These are phyloP conservation scores for Trichomycterus rosablanca DNA, from an alignment of 2,113 vertebrate species.

Conservation along the genomic window DNA sequence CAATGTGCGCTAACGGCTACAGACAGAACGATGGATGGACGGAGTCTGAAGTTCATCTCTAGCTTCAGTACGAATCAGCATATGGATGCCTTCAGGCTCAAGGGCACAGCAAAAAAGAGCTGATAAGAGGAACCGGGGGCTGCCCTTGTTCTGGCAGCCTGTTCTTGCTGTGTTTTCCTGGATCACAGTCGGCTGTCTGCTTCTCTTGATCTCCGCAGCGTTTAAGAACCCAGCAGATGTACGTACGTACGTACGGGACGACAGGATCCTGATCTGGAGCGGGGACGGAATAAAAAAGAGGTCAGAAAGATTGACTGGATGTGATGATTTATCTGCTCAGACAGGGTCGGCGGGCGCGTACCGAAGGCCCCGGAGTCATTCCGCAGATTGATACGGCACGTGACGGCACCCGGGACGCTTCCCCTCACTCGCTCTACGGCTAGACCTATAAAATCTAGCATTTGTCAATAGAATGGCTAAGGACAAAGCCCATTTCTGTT, in stretches of 20 bases:
- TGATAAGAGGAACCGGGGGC: conserved; percentile 1
- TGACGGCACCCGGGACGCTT: conserved; percentile 1
- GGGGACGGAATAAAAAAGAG: conserved; percentile 50
- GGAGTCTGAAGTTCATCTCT: not conserved
- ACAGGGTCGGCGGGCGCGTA: conserved; percentile 29
- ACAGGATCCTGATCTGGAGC: conserved; percentile 30
- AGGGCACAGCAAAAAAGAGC: not conserved
- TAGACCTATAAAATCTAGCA: conserved; percentile 23
- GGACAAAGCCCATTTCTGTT: conserved; percentile 28
- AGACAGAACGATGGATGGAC: not conserved
- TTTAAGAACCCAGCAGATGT: conserved; percentile 42
- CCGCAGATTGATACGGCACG: conserved; percentile 51
- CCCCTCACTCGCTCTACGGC: conserved; percentile 10
- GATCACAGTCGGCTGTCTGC: conserved; percentile 5
- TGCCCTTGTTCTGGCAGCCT: not conserved
- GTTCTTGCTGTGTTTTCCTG: not conserved
- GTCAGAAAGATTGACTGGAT: conserved; percentile 56
- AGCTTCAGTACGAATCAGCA: not conserved
- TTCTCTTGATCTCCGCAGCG: conserved; percentile 27
- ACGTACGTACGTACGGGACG: conserved; percentile 34
- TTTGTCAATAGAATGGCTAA: conserved; percentile 20
- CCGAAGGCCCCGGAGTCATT: conserved; percentile 54
- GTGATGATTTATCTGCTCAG: conserved; percentile 50
- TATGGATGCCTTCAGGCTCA: not conserved
- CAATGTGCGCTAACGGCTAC: not conserved